Base-by-base conservation (phyloP, 1,140 invertebrate genomes). In the Trichogramma pretiosum region DNA sequence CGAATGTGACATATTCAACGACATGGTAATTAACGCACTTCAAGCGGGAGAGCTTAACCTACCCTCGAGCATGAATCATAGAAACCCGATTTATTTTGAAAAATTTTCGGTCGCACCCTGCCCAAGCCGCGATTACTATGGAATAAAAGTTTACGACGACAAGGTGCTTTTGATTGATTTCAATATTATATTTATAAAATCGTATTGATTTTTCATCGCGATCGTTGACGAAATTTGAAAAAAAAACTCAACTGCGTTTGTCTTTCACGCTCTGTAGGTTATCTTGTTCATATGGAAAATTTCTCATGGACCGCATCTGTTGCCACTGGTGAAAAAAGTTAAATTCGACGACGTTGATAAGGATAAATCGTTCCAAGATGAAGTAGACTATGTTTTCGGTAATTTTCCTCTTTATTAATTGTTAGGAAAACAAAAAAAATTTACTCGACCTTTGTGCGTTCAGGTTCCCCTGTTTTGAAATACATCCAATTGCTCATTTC, bases 121-220 rank as follows among this genome's bases (percentile, higher is more conserved):
- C 11, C 72, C 70, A 5, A 70, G 63, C 41, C 62, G 73, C 54
- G 73, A 74, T 55, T 74, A 74, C 46, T 73, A 70, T 54, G 70
- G 64, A 8, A 48, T 68, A 1, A 63, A 52, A 49, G 46, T 68
- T 41, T 24, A 58, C 21, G 13, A 45, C 14, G 47, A 62, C 22
- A 46, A 67, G 55, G 64, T 67, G 17, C 16, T 19, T n/a, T 46
- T 38, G n/a, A 48, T 5, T 35, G 10, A 16, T n/a, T n/a, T n/a
- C n/a, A n/a, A n/a, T n/a, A 35, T 8, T 35, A 28, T 28, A 7
- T 28, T 13, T 7, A 9, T 9, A 28, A 28, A 28, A 13, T 28
- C 7, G 26, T 9, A 28, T 11, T 8, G 33, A 14, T 35, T 35
- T n/a, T 35, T 8, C 7, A 21, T 28, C 3, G 0, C n/a, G n/a